Percentiles rank a stretch among this genome's conserved stretches.
Evolutionary conservation across 1,140 invertebrate species (phyloP).

Genomic region (Heliconius hewitsoni): DNA sequence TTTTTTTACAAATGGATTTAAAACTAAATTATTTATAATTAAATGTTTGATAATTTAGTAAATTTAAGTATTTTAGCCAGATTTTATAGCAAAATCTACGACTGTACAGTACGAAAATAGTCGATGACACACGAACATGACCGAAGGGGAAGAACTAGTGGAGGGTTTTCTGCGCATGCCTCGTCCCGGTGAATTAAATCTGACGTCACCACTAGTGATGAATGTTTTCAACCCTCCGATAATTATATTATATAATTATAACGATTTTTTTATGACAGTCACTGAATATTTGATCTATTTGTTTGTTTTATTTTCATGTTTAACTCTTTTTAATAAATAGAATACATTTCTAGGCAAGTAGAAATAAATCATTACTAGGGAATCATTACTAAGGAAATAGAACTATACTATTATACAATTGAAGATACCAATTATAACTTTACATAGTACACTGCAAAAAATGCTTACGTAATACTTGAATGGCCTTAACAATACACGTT

Average conservation of each 20-base stretch:
- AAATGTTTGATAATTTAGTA: neutral
- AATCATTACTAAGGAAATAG: too few relatives aligned
- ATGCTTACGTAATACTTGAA: neutral
- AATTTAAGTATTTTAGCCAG: neutral
- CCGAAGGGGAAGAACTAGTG: slow-evolving; percentile 55
- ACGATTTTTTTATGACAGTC: neutral
- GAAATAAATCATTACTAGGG: too few relatives aligned
- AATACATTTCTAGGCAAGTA: too few relatives aligned
- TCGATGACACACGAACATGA: slow-evolving; percentile 40
- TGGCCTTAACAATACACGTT: neutral
- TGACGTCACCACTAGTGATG: slow-evolving; percentile 62
- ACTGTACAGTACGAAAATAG: slow-evolving; percentile 33
- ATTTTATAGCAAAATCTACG: slow-evolving; percentile 21
- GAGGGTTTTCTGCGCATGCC: slow-evolving; percentile 64
- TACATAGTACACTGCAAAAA: too few relatives aligned
- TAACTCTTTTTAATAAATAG: too few relatives aligned
- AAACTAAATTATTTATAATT: neutral
- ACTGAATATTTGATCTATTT: too few relatives aligned
- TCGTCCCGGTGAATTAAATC: slow-evolving; percentile 45
- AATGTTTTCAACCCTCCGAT: slow-evolving; percentile 42
- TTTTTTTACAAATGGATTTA: neutral
- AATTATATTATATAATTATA: neutral
- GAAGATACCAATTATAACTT: too few relatives aligned
- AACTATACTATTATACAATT: too few relatives aligned
- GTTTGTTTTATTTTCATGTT: too few relatives aligned